Conservation (phyloP, 2,888 invertebrate genomes). For the Metellina segmentata region DNA sequence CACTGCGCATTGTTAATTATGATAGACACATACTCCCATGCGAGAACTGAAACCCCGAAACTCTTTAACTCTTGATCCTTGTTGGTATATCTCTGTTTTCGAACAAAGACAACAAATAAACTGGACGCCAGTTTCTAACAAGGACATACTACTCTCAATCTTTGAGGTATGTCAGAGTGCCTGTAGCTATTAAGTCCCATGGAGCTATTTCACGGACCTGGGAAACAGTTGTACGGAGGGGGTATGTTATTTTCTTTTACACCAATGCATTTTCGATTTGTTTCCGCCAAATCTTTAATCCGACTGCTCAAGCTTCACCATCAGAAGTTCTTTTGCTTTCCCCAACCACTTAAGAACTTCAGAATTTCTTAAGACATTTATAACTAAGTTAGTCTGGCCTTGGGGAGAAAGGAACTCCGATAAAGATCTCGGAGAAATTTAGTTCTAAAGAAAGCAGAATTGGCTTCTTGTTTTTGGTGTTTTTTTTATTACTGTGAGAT, state of each 20-base stretch:
- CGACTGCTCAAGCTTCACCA: background rate
- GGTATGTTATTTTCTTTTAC: background rate
- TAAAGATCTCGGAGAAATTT: constrained; percentile 39
- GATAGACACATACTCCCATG: too few relatives aligned
- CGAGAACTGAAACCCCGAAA: background rate
- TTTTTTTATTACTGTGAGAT: background rate
- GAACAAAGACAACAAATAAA: background rate
- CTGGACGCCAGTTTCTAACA: background rate
- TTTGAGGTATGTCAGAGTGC: background rate
- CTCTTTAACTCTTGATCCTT: background rate
- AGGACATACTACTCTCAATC: background rate
- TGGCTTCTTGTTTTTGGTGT: background rate
- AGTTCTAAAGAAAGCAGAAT: background rate
- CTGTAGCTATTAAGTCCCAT: background rate
- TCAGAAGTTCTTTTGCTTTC: constrained; percentile 22
- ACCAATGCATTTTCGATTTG: constrained; percentile 26
- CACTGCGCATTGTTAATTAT: too few relatives aligned
- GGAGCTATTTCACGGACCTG: background rate
- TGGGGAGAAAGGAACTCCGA: constrained; percentile 2
- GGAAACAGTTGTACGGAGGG: background rate
- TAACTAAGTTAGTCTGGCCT: constrained; percentile 51
- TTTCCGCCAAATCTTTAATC: constrained; percentile 19
- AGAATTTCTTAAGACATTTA: constrained; percentile 45
- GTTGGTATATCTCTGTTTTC: background rate
- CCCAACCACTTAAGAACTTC: constrained; percentile 40